A percentile compares a stretch with the other conserved stretches of the same genome.
Evolutionary conservation across 2,113 vertebrate species (phyloP).

Genomic region (Dicrurus megarhynchus): DNA sequence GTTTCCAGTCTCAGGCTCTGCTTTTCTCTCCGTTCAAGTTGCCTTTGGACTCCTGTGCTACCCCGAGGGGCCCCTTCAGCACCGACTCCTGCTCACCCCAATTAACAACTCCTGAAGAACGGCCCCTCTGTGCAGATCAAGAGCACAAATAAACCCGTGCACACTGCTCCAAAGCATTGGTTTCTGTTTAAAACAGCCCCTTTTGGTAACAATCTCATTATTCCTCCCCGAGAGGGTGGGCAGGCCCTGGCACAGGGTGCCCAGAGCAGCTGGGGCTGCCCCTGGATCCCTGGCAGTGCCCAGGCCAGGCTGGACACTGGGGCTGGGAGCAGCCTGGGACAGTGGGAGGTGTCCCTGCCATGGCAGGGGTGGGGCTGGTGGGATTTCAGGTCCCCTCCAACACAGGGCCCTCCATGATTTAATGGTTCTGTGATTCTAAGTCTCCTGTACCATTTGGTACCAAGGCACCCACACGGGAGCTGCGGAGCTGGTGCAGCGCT

Average conservation of each 20-base stretch:
- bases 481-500: background rate
- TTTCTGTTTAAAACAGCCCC: background rate
- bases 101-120: background rate
- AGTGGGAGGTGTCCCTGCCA: background rate
- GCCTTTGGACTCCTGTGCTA: background rate
- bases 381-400: rapidly evolving
- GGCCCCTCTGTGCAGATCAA: background rate
- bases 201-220: too few species aligned
- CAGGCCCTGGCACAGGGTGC: background rate
- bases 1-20: background rate
- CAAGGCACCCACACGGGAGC: background rate
- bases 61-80: background rate
- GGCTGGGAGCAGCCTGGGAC: background rate
- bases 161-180: background rate
- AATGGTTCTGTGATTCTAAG: background rate
- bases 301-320: background rate
- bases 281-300: background rate
- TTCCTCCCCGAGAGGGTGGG: background rate
- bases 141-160: background rate
- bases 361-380: background rate
- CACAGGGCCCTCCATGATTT: background rate
- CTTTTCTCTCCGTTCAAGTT: background rate
- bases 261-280: background rate
- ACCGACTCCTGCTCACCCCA: rapidly evolving
- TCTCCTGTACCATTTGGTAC: background rate